Percentiles rank a stretch among this genome's conserved stretches.
Evolutionary conservation across 2,888 invertebrate species (phyloP).

Genomic region (Parnassius glacialis): DNA sequence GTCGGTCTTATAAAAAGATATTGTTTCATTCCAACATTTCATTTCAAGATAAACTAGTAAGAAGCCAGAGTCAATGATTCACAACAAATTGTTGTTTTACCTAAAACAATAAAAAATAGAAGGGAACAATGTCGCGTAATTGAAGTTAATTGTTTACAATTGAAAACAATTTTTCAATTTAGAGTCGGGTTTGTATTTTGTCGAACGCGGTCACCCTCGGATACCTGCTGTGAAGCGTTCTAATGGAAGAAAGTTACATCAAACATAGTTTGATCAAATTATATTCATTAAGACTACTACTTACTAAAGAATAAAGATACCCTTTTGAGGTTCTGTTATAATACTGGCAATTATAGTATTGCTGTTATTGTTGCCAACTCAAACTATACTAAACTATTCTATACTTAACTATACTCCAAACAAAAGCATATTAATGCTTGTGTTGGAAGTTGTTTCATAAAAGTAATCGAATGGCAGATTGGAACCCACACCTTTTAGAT

Average conservation of each 20-base stretch:
- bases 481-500: background rate
- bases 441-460: background rate
- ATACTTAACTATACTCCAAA: too few species aligned
- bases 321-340: too few species aligned
- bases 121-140: slow-evolving; percentile 29
- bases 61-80: background rate
- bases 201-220: slow-evolving; percentile 16
- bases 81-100: slow-evolving; percentile 33
- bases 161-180: slow-evolving; percentile 52
- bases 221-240: slow-evolving; percentile 13
- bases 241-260: background rate
- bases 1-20: too few species aligned
- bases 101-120: slow-evolving; percentile 27
- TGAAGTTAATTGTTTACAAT: slow-evolving; percentile 47
- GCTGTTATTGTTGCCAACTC: too few species aligned
- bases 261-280: too few species aligned
- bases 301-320: too few species aligned
- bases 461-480: too few species aligned
- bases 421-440: too few species aligned
- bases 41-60: background rate
- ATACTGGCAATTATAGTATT: too few species aligned
- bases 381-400: too few species aligned
- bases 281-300: too few species aligned
- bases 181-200: slow-evolving; percentile 32
- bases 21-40: too few species aligned